A percentile compares a stretch with the other conserved stretches of the same genome.
Conservation (phyloP, 2,113 vertebrate species). For the Maccullochella peelii region DNA sequence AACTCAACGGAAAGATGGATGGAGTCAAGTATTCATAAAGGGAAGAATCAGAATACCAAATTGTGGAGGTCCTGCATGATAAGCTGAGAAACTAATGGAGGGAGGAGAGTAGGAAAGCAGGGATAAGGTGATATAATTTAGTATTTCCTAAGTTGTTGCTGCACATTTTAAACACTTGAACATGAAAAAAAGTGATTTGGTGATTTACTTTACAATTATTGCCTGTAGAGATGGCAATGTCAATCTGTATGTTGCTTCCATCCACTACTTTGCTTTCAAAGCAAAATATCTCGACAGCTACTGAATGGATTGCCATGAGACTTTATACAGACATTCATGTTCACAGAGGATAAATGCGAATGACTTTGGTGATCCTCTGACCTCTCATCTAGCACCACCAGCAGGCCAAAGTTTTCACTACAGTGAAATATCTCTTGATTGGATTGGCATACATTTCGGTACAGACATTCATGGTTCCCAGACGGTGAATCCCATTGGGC, state of each 20-base stretch:
- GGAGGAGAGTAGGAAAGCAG: background rate
- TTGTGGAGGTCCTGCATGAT: background rate
- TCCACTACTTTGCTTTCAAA: background rate
- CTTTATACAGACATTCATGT: background rate
- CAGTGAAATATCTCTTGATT: background rate
- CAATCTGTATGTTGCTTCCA: background rate
- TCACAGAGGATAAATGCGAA: background rate
- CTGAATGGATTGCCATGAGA: background rate
- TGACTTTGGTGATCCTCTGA: background rate
- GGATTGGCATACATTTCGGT: background rate
- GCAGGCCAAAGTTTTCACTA: background rate
- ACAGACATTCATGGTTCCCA: background rate
- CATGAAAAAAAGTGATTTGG: background rate
- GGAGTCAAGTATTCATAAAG: constrained; percentile 27
- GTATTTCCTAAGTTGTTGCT: background rate
- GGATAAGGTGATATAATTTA: background rate
- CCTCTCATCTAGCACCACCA: background rate
- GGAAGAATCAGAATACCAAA: background rate
- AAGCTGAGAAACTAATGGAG: background rate
- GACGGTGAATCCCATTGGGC: background rate
- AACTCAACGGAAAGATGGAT: constrained; percentile 25
- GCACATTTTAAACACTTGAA: too few relatives aligned
- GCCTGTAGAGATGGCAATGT: background rate
- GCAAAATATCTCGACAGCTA: background rate
- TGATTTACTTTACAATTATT: background rate